Evolutionary conservation across 2,113 vertebrate species (phyloP), one percentile per base, ranked within the genome.

Genomic region (Glareola pratincola): DNA sequence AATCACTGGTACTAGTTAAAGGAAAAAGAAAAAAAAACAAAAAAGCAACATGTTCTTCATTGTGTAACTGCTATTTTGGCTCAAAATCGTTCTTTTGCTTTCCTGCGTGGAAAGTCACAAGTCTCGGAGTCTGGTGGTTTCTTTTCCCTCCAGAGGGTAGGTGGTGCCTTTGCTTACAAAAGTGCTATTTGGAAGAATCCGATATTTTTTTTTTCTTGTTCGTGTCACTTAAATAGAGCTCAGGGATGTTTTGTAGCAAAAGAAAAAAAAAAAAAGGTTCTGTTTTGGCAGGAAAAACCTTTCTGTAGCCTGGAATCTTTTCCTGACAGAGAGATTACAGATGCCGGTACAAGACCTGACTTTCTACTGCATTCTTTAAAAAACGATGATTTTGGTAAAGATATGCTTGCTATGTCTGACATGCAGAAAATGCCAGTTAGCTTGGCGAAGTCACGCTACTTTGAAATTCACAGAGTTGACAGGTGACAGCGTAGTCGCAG

Each of bases 41-140:
- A 34, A 41, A 89, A 45, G 26, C 66, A 51, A 14, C 30, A 4
- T 17, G 45, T 73, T 72, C 30, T 92, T 90, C 22, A 12, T 88
- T 54, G 59, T 14, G 32, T 81, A 77, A 41, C 68, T 22, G 5
- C 56, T 62, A 0, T 91, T 94, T 76, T 85, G 90, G 48, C 51
- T 85, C 43, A 48, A 72, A 94, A 59, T 19, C 24, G 43, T 74
- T 78, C 41, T 56, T 78, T 88, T 54, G n/a, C 74, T 88, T 96
- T 88, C 74, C 78, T 66, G 63, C 50, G 41, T 36, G 85, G 93
- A 51, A 91, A 95, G 60, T 73, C 59, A 11, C 72, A 53, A 60
- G 56, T 37, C 54, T 50, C 34, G 9, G 36, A 63, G 69, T 8
- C 68, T 29, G 67, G 41, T 56, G 68, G 15, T 68, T 32, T 59